Conservation (phyloP, 2,797 vertebrate genomes). For the Halcyon chelicuti region DNA sequence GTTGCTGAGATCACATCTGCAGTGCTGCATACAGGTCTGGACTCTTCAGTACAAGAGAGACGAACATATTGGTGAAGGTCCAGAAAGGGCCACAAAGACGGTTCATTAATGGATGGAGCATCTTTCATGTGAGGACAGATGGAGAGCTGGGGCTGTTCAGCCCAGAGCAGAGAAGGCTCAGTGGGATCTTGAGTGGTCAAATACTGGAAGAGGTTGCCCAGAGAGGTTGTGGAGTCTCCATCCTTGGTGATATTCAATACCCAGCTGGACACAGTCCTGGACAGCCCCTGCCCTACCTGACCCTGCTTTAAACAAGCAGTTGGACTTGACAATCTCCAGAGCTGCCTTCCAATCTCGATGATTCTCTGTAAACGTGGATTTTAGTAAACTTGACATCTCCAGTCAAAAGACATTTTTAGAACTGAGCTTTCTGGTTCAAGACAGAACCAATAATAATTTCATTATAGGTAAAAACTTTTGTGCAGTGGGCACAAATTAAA, state of each 20-base stretch:
- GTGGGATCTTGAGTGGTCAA: background rate
- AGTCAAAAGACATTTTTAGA: constrained; percentile 26
- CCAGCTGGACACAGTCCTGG: background rate
- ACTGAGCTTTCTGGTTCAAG: constrained; percentile 35
- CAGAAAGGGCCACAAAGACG: background rate
- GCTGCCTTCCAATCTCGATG: background rate
- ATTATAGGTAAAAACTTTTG: background rate
- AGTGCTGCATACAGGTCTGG: background rate
- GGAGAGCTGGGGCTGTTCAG: background rate
- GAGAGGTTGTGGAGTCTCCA: background rate
- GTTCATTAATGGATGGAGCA: background rate
- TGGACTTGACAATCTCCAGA: background rate
- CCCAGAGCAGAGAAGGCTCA: background rate
- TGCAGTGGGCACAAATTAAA: background rate
- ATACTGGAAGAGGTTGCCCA: background rate
- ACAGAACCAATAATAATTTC: constrained; percentile 37
- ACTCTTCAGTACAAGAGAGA: background rate
- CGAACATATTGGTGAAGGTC: background rate
- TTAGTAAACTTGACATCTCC: background rate
- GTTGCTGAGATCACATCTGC: background rate
- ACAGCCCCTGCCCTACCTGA: background rate
- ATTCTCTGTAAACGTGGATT: background rate
- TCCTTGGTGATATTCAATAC: background rate
- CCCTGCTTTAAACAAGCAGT: background rate
- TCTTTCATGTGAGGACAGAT: background rate